Evolutionary conservation across 2,797 vertebrate species (phyloP).

Genomic region (Glyptemys insculpta): DNA sequence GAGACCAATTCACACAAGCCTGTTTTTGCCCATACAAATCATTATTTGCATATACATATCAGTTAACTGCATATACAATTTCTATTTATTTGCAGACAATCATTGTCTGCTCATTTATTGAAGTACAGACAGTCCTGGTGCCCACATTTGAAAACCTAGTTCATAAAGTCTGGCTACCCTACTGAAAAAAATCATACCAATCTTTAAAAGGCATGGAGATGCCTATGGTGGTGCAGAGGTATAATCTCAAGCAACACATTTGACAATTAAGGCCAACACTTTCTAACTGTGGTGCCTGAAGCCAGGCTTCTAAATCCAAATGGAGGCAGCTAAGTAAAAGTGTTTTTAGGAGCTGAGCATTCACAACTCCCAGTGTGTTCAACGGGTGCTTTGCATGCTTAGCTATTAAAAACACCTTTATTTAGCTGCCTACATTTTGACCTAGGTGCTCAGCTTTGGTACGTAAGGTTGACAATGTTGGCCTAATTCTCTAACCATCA

Average conservation of each 20-base stretch:
- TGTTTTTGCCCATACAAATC: neutral
- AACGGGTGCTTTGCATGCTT: neutral
- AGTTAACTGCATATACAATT: neutral
- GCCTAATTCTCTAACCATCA: neutral
- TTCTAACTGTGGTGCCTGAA: neutral
- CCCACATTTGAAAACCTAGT: neutral
- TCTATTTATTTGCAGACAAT: neutral
- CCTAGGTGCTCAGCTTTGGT: neutral
- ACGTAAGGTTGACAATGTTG: neutral
- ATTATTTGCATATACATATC: neutral
- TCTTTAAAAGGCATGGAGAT: neutral
- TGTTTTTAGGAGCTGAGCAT: neutral
- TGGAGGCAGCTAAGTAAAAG: neutral
- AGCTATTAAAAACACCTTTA: neutral
- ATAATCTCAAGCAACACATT: neutral
- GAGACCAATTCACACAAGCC: neutral
- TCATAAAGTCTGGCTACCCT: neutral
- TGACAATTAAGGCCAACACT: neutral
- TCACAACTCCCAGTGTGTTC: neutral
- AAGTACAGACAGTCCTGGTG: neutral
- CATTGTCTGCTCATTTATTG: neutral
- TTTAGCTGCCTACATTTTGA: neutral
- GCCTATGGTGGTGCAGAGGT: neutral
- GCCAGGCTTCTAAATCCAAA: neutral
- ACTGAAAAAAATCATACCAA: neutral